Conservation (phyloP, 2,113 vertebrate genomes). For the Piprites chloris region DNA sequence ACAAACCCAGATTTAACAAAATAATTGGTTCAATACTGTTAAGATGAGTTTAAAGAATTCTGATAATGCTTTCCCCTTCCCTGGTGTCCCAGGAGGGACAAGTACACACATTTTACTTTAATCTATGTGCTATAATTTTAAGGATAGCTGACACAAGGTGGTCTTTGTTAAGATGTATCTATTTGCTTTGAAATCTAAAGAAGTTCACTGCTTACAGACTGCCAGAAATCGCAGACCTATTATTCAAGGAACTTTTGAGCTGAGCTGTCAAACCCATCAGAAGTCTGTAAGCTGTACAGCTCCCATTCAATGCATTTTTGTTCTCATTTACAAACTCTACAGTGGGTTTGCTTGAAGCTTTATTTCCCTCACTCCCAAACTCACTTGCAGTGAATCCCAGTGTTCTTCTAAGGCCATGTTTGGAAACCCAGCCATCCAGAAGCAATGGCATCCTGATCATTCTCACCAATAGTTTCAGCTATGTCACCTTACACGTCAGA, state of each 20-base stretch:
- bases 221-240: conserved; percentile 22
- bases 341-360: neutral
- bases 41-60: conserved; percentile 59
- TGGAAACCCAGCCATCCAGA: neutral
- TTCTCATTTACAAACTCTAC: neutral
- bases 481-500: neutral
- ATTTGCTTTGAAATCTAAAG: conserved; percentile 40
- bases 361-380: neutral
- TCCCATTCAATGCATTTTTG: neutral
- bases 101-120: conserved; percentile 37
- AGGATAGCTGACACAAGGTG: conserved; percentile 43
- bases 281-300: conserved; percentile 6
- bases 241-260: conserved; percentile 39
- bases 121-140: conserved; percentile 34
- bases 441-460: neutral
- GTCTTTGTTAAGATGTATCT: conserved; percentile 50
- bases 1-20: conserved; percentile 61
- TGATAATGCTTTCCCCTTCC: conserved; percentile 37
- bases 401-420: neutral
- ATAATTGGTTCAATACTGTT: conserved; percentile 52
- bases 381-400: neutral
- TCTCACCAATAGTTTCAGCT: neutral
- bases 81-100: neutral
- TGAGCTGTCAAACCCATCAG: neutral
- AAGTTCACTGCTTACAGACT: conserved; percentile 2